phyloP scores from a whole-genome alignment of 2,888 invertebrate genomes.

The Drosophila rubida region DNA sequence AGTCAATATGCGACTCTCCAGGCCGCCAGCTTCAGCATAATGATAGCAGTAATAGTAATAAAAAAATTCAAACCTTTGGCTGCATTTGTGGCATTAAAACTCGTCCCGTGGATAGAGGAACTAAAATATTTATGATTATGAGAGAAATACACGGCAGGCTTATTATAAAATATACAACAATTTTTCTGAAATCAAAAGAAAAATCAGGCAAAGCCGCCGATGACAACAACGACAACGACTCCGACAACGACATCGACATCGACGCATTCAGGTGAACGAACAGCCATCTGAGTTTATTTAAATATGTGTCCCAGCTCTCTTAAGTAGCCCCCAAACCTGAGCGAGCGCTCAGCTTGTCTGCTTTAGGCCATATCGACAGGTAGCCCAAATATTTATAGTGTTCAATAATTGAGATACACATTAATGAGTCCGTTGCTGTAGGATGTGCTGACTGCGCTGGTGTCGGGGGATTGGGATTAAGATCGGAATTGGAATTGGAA shows the following conservation, averaged over 20 bases:
- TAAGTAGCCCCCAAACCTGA: slow-evolving; percentile 59
- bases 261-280: slow-evolving; percentile 6
- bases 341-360: slow-evolving; percentile 31
- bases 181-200: slow-evolving; percentile 79
- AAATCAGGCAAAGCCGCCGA: slow-evolving; percentile 61
- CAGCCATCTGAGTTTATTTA: slow-evolving; percentile 63
- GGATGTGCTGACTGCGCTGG: background rate
- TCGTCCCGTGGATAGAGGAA: slow-evolving; percentile 50
- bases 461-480: slow-evolving; percentile 6
- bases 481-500: background rate
- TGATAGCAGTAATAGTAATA: slow-evolving; percentile 69
- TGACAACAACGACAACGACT: background rate
- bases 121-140: slow-evolving; percentile 79
- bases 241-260: slow-evolving; percentile 42
- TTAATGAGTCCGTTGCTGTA: slow-evolving; percentile 70
- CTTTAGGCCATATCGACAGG: slow-evolving; percentile 79
- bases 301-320: slow-evolving; percentile 62
- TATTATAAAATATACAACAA: slow-evolving; percentile 78
- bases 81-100: slow-evolving; percentile 51
- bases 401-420: slow-evolving; percentile 83
- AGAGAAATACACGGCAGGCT: slow-evolving; percentile 78
- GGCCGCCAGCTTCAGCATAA: slow-evolving; percentile 17
- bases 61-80: slow-evolving; percentile 54
- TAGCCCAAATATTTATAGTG: slow-evolving; percentile 83
- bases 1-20: slow-evolving; percentile 7